phyloP scores from a whole-genome alignment of 1,140 invertebrate species.

The Drosophila suzukii region DNA sequence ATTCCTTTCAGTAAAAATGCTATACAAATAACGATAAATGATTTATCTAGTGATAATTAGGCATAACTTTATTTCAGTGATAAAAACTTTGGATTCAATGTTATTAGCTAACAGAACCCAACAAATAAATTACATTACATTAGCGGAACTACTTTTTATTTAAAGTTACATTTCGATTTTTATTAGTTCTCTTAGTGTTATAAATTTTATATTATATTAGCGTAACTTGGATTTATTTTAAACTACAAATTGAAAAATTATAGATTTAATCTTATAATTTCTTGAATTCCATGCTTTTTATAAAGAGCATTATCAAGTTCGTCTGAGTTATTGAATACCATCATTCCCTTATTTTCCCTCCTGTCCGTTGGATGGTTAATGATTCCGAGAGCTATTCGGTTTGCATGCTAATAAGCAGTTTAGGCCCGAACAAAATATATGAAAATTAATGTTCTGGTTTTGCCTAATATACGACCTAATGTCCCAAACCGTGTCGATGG shows the following conservation, averaged over 20 bases:
- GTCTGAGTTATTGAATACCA: background rate
- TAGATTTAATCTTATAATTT: background rate
- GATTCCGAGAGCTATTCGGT: slow-evolving; percentile 29
- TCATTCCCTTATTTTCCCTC: slow-evolving; percentile 3
- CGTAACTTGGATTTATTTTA: background rate
- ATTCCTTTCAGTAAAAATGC: no score
- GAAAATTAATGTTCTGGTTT: slow-evolving; percentile 53
- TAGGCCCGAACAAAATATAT: slow-evolving; percentile 28
- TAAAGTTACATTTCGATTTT: no score
- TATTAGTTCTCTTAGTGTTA: no score
- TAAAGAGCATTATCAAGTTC: background rate
- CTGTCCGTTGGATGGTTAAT: slow-evolving; percentile 31
- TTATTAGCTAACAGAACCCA: no score
- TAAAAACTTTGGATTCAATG: no score
- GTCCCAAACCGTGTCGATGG: slow-evolving; percentile 2
- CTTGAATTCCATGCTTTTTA: background rate
- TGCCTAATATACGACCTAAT: slow-evolving; percentile 38
- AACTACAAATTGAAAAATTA: background rate
- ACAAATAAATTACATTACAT: no score
- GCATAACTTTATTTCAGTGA: no score
- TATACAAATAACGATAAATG: no score
- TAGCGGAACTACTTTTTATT: no score
- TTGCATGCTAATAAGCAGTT: slow-evolving; percentile 64
- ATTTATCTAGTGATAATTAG: no score
- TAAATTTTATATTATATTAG: no score